phyloP scores from a whole-genome alignment of 1,140 invertebrate species.

The Eumeta japonica region DNA sequence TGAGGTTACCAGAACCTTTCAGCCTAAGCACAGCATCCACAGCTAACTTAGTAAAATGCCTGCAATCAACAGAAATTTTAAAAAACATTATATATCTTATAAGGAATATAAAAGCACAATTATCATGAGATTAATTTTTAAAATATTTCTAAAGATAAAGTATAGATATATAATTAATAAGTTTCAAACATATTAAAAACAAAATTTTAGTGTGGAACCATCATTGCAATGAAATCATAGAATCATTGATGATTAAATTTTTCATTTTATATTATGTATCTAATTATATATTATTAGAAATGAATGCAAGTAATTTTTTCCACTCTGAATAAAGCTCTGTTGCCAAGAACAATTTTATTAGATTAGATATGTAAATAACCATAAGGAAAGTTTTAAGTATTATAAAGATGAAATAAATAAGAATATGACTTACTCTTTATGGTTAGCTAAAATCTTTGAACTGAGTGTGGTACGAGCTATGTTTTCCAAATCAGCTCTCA shows the following conservation, averaged over 20 bases:
- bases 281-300: background rate
- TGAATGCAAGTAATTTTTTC: background rate
- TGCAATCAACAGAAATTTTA: constrained; percentile 18
- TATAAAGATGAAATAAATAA: constrained; percentile 6
- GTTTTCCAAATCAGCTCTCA: constrained; percentile 89
- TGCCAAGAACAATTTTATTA: too few relatives aligned
- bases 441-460: constrained; percentile 96
- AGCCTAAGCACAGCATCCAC: constrained; percentile 93
- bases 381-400: too few relatives aligned
- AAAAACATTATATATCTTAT: too few relatives aligned
- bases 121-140: too few relatives aligned
- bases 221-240: too few relatives aligned
- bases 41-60: constrained; percentile 89
- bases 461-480: constrained; percentile 97
- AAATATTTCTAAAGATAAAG: constrained; percentile 1
- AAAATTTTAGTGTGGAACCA: constrained; percentile 3
- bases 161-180: background rate
- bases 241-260: too few relatives aligned
- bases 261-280: too few relatives aligned
- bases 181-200: constrained; percentile 5
- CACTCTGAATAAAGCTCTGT: background rate
- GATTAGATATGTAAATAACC: background rate
- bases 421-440: constrained; percentile 73
- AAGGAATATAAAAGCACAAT: too few relatives aligned
- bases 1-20: constrained; percentile 92